A percentile compares a stretch with the other conserved stretches of the same genome.
These are phyloP conservation scores for Acanthaster planci DNA, from an alignment of 35 echinoderm and acorn worm genomes.

Conservation along the genomic window DNA sequence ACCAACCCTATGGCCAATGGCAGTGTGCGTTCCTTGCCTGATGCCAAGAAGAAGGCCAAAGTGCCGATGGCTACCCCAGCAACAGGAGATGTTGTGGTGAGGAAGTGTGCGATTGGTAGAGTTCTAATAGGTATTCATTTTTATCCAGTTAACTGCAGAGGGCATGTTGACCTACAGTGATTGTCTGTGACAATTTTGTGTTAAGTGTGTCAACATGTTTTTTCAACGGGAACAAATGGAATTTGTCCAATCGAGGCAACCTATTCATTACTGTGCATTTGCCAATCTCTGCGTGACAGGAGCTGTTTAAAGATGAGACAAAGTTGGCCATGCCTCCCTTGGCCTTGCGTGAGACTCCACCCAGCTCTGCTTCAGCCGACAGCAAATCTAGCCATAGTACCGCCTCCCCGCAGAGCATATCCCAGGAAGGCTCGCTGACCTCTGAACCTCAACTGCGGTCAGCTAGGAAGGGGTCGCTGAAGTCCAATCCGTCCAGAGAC, in stretches of 20 bases:
- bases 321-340: background rate
- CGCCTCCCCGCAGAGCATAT: background rate
- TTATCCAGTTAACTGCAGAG: no score
- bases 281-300: background rate
- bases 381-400: background rate
- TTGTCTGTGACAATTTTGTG: no score
- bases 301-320: background rate
- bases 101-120: background rate
- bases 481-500: background rate
- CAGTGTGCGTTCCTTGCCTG: slow-evolving; percentile 6
- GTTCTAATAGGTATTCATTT: no score
- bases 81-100: slow-evolving; percentile 1
- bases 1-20: background rate
- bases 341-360: background rate
- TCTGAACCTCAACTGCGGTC: background rate
- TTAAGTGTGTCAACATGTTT: no score
- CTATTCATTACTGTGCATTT: no score
- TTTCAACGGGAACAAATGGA: no score
- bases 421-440: background rate
- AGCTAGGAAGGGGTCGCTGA: background rate
- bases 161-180: no score
- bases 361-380: background rate
- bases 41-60: background rate
- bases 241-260: no score
- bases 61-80: background rate